phyloP scores from a whole-genome alignment of 2,888 invertebrate genomes.

The Crioceris asparagi region DNA sequence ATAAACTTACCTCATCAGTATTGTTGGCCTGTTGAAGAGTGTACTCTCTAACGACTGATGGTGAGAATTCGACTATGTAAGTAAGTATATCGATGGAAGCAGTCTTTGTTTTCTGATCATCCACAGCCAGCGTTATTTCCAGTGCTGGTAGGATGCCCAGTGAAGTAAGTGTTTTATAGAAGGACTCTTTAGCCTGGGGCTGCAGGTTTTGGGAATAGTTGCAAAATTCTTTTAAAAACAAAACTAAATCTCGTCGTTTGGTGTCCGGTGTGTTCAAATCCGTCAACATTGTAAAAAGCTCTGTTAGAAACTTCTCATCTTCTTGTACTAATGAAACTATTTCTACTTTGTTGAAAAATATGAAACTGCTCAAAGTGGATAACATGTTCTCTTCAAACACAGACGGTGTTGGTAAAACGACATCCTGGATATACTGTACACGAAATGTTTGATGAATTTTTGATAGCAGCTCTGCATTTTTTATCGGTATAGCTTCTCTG shows the following conservation, averaged over 20 bases:
- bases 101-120: slow-evolving; percentile 88
- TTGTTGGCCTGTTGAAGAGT: slow-evolving; percentile 86
- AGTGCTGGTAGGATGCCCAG: slow-evolving; percentile 81
- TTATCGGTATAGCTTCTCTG: slow-evolving; percentile 89
- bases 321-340: slow-evolving; percentile 97
- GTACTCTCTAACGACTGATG: slow-evolving; percentile 93
- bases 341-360: slow-evolving; percentile 99
- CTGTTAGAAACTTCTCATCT: slow-evolving; percentile 92
- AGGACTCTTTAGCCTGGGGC: slow-evolving; percentile 91
- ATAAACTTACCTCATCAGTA: slow-evolving; percentile 76
- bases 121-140: slow-evolving; percentile 83
- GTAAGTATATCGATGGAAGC: slow-evolving; percentile 97
- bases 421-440: slow-evolving; percentile 98
- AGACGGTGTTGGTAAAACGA: slow-evolving; percentile 95
- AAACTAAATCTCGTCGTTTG: slow-evolving; percentile 85
- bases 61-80: slow-evolving; percentile 96
- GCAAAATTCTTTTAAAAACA: slow-evolving; percentile 98
- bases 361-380: slow-evolving; percentile 94
- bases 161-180: slow-evolving; percentile 88
- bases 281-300: slow-evolving; percentile 86
- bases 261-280: slow-evolving; percentile 76
- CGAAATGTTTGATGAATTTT: slow-evolving; percentile 99
- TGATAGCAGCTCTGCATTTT: slow-evolving; percentile 84
- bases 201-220: slow-evolving; percentile 98
- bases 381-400: slow-evolving; percentile 99